A percentile compares a stretch with the other conserved stretches of the same genome.
phyloP scores from a whole-genome alignment of 1,140 invertebrate species.

The Temnothorax curvispinosus region DNA sequence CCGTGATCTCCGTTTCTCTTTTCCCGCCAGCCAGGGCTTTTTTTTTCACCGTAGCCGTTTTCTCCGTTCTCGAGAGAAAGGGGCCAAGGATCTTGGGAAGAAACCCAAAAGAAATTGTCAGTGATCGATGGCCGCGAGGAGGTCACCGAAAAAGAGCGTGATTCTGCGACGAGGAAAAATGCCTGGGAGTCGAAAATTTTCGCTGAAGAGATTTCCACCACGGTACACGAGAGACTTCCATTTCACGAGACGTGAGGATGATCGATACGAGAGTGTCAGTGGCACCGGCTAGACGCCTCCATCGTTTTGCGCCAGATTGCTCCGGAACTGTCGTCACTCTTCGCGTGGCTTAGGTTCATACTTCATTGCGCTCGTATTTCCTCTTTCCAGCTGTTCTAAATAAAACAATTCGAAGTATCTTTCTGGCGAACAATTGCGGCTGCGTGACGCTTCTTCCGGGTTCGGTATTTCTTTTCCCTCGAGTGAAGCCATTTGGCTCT shows the following conservation, averaged over 20 bases:
- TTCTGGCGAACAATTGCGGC: conserved; percentile 10
- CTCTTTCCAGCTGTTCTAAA: not conserved
- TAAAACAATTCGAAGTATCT: not conserved
- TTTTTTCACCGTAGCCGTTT: conserved; percentile 25
- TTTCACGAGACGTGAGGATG: conserved; percentile 34
- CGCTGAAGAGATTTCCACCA: conserved; percentile 26
- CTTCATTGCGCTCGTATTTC: not conserved
- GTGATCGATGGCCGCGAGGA: conserved; percentile 54
- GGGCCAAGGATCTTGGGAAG: conserved; percentile 49
- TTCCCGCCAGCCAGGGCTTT: conserved; percentile 9
- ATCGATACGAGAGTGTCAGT: conserved; percentile 36
- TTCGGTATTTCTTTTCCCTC: not conserved
- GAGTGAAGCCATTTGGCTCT: not conserved
- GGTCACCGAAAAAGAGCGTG: conserved; percentile 58
- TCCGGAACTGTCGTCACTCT: conserved; percentile 21
- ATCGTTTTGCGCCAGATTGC: conserved; percentile 30
- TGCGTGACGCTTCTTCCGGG: conserved; percentile 23
- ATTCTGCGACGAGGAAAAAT: conserved; percentile 35
- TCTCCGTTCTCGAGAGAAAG: conserved; percentile 37
- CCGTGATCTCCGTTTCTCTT: conserved; percentile 38
- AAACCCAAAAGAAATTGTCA: conserved; percentile 62
- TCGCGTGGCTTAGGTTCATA: conserved; percentile 22
- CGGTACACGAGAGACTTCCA: not conserved
- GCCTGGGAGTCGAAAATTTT: conserved; percentile 47
- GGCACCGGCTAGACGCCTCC: conserved; percentile 36